A percentile compares a stretch with the other conserved stretches of the same genome.
phyloP scores from a whole-genome alignment of 2,113 vertebrate species.

The Nestor notabilis region DNA sequence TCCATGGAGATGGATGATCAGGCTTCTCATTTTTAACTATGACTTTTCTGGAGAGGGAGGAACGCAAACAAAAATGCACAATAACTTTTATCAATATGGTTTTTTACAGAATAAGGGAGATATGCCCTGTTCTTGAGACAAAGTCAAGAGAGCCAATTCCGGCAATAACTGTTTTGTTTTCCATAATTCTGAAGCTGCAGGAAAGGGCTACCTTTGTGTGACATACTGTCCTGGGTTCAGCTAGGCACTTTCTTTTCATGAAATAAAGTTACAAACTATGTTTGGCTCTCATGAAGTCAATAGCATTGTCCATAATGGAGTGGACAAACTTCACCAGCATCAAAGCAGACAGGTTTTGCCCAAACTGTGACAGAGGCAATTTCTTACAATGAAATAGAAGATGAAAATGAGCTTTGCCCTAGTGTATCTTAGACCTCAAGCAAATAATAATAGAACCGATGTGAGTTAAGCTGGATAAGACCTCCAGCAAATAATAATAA shows the following conservation, averaged over 20 bases:
- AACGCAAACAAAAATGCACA: not conserved
- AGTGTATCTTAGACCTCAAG: not conserved
- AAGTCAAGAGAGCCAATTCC: not conserved
- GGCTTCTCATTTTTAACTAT: not conserved
- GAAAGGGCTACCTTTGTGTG: not conserved
- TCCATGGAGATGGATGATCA: not conserved
- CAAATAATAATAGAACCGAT: not conserved
- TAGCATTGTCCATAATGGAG: not conserved
- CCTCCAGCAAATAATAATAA: not conserved
- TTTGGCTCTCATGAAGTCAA: not conserved
- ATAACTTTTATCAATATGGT: rapidly evolving
- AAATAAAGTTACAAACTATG: not conserved
- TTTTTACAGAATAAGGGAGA: not conserved
- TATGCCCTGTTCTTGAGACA: not conserved
- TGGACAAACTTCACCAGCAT: not conserved
- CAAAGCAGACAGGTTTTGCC: not conserved
- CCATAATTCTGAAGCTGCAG: not conserved
- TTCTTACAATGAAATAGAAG: not conserved
- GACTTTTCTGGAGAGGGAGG: not conserved
- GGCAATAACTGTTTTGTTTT: not conserved
- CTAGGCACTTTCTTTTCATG: not conserved
- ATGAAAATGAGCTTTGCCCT: not conserved
- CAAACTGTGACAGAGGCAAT: rapidly evolving
- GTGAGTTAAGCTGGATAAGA: not conserved
- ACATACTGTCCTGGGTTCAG: too few species aligned